Percentiles rank a stretch among this genome's conserved stretches.
phyloP scores from a whole-genome alignment of 2,888 invertebrate genomes.

The Acanthosepion pharaonis region DNA sequence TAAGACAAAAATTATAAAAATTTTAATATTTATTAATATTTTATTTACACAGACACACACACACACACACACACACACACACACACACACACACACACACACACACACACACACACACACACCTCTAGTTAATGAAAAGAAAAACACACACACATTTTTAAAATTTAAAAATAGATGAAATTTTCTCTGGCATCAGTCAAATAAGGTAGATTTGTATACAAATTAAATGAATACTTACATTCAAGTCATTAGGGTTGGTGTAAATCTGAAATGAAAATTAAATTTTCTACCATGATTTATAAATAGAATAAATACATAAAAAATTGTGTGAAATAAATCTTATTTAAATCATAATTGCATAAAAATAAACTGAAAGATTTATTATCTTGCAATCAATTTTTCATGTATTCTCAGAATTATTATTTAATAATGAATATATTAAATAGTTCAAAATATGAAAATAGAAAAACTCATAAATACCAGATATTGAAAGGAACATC shows the following conservation, averaged over 20 bases:
- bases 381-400: not conserved
- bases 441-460: not conserved
- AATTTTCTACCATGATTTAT: not conserved
- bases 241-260: conserved; percentile 70
- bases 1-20: conserved; percentile 40
- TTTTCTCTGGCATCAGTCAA: not conserved
- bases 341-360: not conserved
- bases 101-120: too few relatives aligned
- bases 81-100: not conserved
- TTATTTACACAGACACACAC: not conserved
- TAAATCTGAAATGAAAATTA: conserved; percentile 68
- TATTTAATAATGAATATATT: not conserved
- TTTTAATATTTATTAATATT: not conserved
- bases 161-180: not conserved
- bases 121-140: not conserved
- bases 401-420: not conserved
- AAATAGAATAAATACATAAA: not conserved
- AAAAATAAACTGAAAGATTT: not conserved
- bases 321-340: not conserved
- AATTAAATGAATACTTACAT: conserved; percentile 63
- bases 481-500: not conserved
- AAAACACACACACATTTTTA: not conserved
- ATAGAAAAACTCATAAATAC: not conserved
- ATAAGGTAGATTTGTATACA: not conserved
- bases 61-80: not conserved